A percentile compares a stretch with the other conserved stretches of the same genome.
phyloP scores from a whole-genome alignment of 2,797 vertebrate genomes.

The Sebastolobus alascanus region DNA sequence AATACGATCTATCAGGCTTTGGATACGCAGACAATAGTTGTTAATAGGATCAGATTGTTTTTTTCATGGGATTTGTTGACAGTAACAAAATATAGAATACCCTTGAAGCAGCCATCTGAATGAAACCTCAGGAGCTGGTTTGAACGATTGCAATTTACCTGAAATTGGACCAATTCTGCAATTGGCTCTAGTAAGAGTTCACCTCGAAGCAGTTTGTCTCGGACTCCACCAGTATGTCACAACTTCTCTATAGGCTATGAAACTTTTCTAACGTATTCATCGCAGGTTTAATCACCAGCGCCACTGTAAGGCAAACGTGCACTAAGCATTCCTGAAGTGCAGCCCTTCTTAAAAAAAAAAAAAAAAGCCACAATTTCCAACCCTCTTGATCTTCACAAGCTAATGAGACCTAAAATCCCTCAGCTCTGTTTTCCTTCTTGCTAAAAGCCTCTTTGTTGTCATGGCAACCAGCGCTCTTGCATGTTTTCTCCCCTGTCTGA shows the following conservation, averaged over 20 bases:
- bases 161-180: not conserved
- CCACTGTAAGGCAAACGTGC: not conserved
- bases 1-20: not conserved
- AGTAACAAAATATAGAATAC: not conserved
- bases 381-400: constrained; percentile 47
- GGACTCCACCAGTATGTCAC: not conserved
- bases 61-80: not conserved
- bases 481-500: not conserved
- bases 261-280: constrained; percentile 1
- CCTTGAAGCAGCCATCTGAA: not conserved
- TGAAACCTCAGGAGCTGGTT: not conserved
- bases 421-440: constrained; percentile 19
- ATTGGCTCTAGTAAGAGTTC: not conserved
- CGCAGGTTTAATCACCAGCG: constrained; percentile 19
- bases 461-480: constrained; percentile 37
- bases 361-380: constrained; percentile 17
- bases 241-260: not conserved
- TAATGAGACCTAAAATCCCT: constrained; percentile 57
- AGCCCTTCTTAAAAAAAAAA: not conserved
- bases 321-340: constrained; percentile 23
- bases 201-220: not conserved
- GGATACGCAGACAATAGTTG: not conserved
- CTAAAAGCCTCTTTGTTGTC: constrained; percentile 68
- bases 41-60: not conserved
- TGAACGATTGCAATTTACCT: not conserved